These are phyloP conservation scores for Trichomalopsis sarcophagae DNA, from an alignment of 1,140 invertebrate species.

Conservation along the genomic window DNA sequence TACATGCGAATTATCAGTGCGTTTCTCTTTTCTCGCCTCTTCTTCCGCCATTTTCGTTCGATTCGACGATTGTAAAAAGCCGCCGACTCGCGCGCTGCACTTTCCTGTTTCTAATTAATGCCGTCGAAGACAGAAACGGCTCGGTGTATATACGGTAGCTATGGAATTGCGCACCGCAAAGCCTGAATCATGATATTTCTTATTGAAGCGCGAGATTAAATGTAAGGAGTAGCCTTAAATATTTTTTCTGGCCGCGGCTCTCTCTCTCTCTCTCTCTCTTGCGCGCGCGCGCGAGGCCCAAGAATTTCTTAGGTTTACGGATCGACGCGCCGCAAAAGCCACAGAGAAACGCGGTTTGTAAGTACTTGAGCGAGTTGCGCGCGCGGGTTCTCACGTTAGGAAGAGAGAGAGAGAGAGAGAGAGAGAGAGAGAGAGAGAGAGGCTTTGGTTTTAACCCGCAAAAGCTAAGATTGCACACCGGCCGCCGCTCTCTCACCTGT, in stretches of 20 bases:
- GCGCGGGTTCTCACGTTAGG: slow-evolving; percentile 43
- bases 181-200: not conserved
- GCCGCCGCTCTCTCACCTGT: not conserved
- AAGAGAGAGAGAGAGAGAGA: not conserved
- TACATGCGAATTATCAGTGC: slow-evolving; percentile 15
- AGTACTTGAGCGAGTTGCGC: slow-evolving; percentile 10
- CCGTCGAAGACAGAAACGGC: not conserved
- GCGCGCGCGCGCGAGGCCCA: not conserved
- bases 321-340: slow-evolving; percentile 49
- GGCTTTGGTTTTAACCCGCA: not conserved
- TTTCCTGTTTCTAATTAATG: slow-evolving; percentile 25
- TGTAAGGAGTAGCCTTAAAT: slow-evolving; percentile 40
- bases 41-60: not conserved
- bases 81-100: not conserved
- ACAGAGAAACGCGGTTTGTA: slow-evolving; percentile 31
- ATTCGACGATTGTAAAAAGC: not conserved
- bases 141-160: not conserved
- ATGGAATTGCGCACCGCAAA: not conserved
- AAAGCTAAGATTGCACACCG: slow-evolving; percentile 33
- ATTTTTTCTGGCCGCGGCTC: slow-evolving; percentile 7
- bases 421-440: too few relatives aligned
- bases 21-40: not conserved
- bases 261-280: not conserved
- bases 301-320: slow-evolving; percentile 50
- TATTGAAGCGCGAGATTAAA: slow-evolving; percentile 47